Evolutionary conservation across 2,797 vertebrate genomes (phyloP), one percentile per base, ranked within the genome.

Genomic region (Cyclura pinguis): DNA sequence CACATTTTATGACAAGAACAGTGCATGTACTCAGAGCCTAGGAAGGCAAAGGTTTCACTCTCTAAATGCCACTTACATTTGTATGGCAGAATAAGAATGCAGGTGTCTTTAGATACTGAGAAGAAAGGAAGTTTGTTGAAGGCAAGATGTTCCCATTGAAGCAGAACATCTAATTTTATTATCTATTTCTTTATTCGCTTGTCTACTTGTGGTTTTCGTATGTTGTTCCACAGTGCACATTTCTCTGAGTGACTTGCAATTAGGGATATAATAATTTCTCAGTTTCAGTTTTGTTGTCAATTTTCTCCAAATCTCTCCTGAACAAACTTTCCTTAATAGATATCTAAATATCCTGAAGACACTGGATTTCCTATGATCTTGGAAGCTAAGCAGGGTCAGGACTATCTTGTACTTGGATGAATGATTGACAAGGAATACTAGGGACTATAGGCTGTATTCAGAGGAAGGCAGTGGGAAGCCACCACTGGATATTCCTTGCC

Each of bases 131-230:
- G 47, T 35, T 77, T 50, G 76, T 87, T 87, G 20, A 55, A 67
- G 77, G n/a, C 47, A 90, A 35, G 67, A 87, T 64, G 52, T 86
- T 90, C 67, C 80, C 69, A 87, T 38, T 69, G 55, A 82, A 82
- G 27, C 29, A 62, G 81, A 72, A 82, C 24, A 47, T 81, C 24
- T 59, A 32, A 16, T 69, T 24, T 89, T 84, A 59, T 89, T 47
- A 86, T 77, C 38, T 78, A 35, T n/a, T 9, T 50, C 22, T 27
- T 16, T 13, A 35, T 81, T 69, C 24, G 2, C 29, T 32, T 69
- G 13, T 47, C 50, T 77, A 7, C 6, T 80, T 32, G 57, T 38
- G 69, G 0, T 22, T n/a, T 38, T 27, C 18, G 10, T 27, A 86
- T 42, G 9, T 6, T 73, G 18, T 35, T 27, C 42, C 35, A 47